A percentile compares a stretch with the other conserved stretches of the same genome.
Evolutionary conservation across 2,113 vertebrate species (phyloP).

Genomic region (Ginglymostoma cirratum): DNA sequence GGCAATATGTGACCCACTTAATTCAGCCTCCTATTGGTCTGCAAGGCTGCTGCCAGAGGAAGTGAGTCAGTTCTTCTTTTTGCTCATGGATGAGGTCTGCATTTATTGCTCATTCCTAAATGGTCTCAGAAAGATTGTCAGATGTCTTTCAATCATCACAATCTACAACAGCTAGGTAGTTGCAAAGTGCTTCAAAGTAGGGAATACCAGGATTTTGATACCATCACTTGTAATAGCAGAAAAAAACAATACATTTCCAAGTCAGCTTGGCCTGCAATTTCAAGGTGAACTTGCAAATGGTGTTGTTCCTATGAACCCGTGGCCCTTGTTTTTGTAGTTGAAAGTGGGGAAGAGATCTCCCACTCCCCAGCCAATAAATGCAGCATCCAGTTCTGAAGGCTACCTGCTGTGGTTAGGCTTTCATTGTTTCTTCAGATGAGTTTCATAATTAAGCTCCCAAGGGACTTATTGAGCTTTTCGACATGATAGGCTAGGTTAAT

Average conservation of each 20-base stretch:
- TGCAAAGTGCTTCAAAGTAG: background rate
- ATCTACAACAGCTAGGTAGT: background rate
- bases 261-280: background rate
- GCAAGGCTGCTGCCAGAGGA: background rate
- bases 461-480: too few relatives aligned
- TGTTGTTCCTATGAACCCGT: too few relatives aligned
- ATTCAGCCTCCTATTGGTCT: background rate
- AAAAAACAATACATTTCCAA: background rate
- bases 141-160: background rate
- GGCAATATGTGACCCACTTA: background rate
- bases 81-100: background rate
- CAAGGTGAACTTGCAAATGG: background rate
- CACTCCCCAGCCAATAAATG: too few relatives aligned
- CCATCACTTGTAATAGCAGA: background rate
- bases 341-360: too few relatives aligned
- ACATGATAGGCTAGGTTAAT: too few relatives aligned
- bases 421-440: too few relatives aligned
- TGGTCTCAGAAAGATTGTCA: background rate
- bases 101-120: background rate
- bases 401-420: too few relatives aligned
- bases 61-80: background rate
- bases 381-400: too few relatives aligned
- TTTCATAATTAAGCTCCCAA: too few relatives aligned
- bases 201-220: background rate
- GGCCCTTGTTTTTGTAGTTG: background rate